These are phyloP conservation scores for Anguilla obscura DNA, from an alignment of 2,797 vertebrate species.

Conservation along the genomic window DNA sequence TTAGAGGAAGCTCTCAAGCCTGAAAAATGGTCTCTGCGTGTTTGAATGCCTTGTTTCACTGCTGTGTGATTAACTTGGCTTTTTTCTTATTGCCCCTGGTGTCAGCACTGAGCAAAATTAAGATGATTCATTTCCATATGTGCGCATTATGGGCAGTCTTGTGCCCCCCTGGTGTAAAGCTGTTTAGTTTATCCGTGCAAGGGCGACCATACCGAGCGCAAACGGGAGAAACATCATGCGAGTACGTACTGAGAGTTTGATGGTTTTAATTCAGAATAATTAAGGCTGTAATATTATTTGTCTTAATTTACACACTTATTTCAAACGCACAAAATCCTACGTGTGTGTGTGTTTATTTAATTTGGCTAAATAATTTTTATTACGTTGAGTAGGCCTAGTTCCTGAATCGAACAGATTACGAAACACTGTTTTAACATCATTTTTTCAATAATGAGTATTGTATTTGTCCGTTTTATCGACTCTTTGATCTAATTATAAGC, in stretches of 20 bases:
- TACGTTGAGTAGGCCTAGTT: neutral
- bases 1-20: neutral
- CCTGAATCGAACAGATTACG: neutral
- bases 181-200: neutral
- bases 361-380: neutral
- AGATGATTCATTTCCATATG: conserved; percentile 20
- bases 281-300: neutral
- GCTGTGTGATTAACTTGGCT: conserved; percentile 23
- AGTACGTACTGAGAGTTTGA: neutral
- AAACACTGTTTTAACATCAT: neutral
- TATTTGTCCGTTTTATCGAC: neutral
- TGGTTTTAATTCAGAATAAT: neutral
- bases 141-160: neutral
- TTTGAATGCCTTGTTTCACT: conserved; percentile 22
- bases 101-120: conserved; percentile 15
- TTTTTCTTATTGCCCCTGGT: conserved; percentile 1
- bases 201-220: conserved; percentile 3
- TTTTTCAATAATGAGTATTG: neutral
- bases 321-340: neutral
- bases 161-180: neutral
- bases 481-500: neutral
- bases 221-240: neutral
- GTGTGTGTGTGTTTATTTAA: neutral
- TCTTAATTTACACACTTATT: neutral
- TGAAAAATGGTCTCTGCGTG: neutral